These are phyloP conservation scores for Patiria miniata DNA, from an alignment of 35 echinoderm and acorn worm species.

Conservation along the genomic window DNA sequence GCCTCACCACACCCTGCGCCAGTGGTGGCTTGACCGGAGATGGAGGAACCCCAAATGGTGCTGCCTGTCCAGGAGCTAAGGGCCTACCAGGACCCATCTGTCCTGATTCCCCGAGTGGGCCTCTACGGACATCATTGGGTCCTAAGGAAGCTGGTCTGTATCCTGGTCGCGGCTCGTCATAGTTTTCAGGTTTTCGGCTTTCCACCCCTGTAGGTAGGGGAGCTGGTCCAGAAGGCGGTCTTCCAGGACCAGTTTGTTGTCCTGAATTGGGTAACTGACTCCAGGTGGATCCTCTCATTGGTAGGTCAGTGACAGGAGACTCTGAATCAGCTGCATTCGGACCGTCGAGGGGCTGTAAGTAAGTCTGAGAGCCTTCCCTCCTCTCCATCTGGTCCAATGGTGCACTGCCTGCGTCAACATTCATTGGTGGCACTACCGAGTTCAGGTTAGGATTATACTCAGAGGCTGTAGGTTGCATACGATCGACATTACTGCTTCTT, in stretches of 20 bases:
- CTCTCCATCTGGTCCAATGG: constrained; percentile 6
- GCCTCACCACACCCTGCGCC: not conserved
- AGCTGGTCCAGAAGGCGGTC: not conserved
- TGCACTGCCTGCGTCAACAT: not conserved
- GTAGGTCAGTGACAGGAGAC: not conserved
- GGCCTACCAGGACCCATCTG: constrained; percentile 16
- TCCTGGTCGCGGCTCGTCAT: constrained; percentile 6
- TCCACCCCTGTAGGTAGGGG: not conserved
- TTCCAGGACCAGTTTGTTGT: constrained; percentile 1
- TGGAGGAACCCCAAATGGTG: not conserved
- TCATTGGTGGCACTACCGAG: not conserved
- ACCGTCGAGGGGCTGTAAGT: constrained; percentile 4
- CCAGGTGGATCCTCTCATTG: constrained; percentile 7
- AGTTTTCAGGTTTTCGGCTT: not conserved
- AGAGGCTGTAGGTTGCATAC: not conserved
- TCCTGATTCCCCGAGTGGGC: not conserved
- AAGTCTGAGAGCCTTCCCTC: not conserved
- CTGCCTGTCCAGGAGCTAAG: not conserved
- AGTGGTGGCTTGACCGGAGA: not conserved
- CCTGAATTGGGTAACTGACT: constrained; percentile 36
- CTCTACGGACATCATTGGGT: not conserved
- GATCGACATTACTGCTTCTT: not conserved
- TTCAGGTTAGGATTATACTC: not conserved
- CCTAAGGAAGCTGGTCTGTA: not conserved
- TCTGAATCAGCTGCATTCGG: not conserved